Evolutionary conservation across 2,113 vertebrate species (phyloP).

Genomic region (Bungarus multicinctus): DNA sequence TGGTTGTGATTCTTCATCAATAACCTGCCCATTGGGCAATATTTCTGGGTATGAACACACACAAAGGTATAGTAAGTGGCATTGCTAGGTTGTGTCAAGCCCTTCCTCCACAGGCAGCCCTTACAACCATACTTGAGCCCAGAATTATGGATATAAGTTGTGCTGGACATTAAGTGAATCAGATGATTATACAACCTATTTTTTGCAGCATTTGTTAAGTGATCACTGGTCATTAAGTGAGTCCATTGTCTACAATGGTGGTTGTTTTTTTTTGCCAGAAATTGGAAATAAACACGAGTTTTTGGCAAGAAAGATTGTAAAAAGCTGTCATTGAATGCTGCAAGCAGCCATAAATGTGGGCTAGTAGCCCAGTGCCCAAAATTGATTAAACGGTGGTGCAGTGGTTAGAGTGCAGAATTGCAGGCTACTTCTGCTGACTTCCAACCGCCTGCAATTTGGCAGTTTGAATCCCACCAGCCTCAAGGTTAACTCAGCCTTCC

Average conservation of each 20-base stretch:
- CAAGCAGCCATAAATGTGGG: neutral
- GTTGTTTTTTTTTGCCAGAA: neutral
- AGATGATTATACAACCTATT: neutral
- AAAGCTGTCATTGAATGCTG: neutral
- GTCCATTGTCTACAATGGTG: neutral
- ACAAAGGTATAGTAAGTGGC: neutral
- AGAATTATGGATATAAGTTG: no score
- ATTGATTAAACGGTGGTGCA: neutral
- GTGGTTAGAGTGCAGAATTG: no score
- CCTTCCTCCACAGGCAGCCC: neutral
- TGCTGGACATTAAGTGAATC: no score
- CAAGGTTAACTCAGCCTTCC: no score
- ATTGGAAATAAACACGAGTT: neutral
- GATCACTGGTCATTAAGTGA: neutral
- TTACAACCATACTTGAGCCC: neutral
- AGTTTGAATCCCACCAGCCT: no score
- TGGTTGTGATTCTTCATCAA: neutral
- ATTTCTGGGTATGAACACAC: neutral
- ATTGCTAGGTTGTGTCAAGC: neutral
- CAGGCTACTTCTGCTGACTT: no score
- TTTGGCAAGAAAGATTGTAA: neutral
- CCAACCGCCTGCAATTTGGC: no score
- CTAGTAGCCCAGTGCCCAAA: neutral
- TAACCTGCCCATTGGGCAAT: neutral
- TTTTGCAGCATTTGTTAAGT: neutral